Evolutionary conservation across 23 tunicate species (phyloP).

Genomic region (Styela plicata): DNA sequence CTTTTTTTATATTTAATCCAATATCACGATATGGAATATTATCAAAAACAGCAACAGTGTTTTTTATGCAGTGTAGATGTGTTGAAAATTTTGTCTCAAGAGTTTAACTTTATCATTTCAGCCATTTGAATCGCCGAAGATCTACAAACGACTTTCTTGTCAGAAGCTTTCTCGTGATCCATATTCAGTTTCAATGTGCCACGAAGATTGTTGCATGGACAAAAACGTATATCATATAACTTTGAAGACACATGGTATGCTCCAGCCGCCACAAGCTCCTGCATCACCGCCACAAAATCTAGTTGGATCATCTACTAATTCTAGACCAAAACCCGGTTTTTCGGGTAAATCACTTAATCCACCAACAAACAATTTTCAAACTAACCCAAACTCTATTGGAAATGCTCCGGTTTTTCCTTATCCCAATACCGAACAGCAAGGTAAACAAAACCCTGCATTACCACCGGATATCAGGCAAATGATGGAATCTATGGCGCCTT

Average conservation of each 20-base stretch:
- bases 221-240: neutral
- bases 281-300: neutral
- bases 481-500: neutral
- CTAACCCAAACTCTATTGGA: too few relatives aligned
- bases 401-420: too few relatives aligned
- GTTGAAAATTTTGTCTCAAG: too few relatives aligned
- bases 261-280: neutral
- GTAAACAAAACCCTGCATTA: neutral
- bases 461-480: neutral
- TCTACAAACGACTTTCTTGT: constrained; percentile 52
- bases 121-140: constrained; percentile 15
- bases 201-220: constrained; percentile 25
- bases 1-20: too few relatives aligned
- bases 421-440: neutral
- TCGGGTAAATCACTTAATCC: too few relatives aligned
- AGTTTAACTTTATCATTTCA: neutral
- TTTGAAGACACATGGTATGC: neutral
- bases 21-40: too few relatives aligned
- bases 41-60: too few relatives aligned
- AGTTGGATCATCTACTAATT: neutral
- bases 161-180: constrained; percentile 23
- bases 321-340: too few relatives aligned
- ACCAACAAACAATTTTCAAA: too few relatives aligned
- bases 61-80: too few relatives aligned
- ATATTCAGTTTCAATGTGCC: constrained; percentile 13